These are phyloP conservation scores for Hyposoter dolosus DNA, from an alignment of 2,888 invertebrate genomes.

Conservation along the genomic window DNA sequence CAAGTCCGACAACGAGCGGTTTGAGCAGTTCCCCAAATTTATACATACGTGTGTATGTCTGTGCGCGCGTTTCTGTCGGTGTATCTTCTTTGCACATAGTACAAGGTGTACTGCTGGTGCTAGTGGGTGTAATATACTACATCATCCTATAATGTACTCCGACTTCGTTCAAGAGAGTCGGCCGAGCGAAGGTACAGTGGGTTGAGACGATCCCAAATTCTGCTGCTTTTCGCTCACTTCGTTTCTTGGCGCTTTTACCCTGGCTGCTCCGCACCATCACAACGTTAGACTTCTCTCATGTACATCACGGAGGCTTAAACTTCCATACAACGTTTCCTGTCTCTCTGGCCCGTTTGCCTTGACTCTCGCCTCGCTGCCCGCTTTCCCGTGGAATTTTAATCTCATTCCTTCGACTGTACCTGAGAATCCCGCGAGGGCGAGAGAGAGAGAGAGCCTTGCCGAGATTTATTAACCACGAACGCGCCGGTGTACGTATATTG, in stretches of 20 bases:
- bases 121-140: conserved; percentile 36
- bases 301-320: conserved; percentile 62
- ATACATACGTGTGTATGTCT: conserved; percentile 8
- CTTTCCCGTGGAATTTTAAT: conserved; percentile 73
- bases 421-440: conserved; percentile 56
- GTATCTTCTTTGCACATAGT: neutral
- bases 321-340: conserved; percentile 60
- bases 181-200: conserved; percentile 32
- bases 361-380: conserved; percentile 43
- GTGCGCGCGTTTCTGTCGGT: neutral
- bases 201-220: conserved; percentile 47
- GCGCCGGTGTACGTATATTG: conserved; percentile 52
- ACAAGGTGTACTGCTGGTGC: neutral
- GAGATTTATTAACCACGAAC: conserved; percentile 71
- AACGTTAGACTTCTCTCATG: conserved; percentile 19
- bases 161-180: conserved; percentile 52
- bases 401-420: conserved; percentile 66
- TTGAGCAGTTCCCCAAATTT: conserved; percentile 27
- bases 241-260: conserved; percentile 40
- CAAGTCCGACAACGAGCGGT: conserved; percentile 52
- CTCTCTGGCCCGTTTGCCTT: conserved; percentile 46
- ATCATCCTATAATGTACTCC: conserved; percentile 59
- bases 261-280: conserved; percentile 14
- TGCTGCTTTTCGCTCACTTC: conserved; percentile 52
- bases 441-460: conserved; percentile 24